Conservation (phyloP, 1,140 invertebrate genomes). For the Glossosoma conforme region DNA sequence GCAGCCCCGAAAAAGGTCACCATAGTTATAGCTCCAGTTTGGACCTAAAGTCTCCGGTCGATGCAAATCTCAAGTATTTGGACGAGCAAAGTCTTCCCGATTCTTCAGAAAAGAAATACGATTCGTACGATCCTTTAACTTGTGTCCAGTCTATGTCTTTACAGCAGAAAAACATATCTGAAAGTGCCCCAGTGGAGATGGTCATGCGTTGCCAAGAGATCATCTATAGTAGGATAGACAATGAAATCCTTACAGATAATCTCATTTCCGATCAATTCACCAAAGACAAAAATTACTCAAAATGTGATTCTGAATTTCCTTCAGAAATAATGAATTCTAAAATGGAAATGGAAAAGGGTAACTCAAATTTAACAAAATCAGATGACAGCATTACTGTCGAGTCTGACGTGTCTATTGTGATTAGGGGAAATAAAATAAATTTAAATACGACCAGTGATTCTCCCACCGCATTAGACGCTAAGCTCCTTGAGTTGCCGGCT, state of each 20-base stretch:
- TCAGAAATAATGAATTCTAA: not conserved
- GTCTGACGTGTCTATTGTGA: slow-evolving; percentile 34
- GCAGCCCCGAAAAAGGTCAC: slow-evolving; percentile 11
- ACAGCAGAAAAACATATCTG: not conserved
- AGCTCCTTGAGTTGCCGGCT: too few species aligned
- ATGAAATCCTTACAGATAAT: not conserved
- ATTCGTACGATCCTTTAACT: too few species aligned
- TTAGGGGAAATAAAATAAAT: too few species aligned
- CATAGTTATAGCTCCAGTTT: not conserved
- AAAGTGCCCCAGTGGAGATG: slow-evolving; percentile 18
- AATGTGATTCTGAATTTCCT: not conserved
- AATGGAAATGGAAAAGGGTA: not conserved
- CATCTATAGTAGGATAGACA: not conserved
- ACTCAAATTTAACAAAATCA: slow-evolving; percentile 7
- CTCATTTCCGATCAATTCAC: slow-evolving; percentile 5
- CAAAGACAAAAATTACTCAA: too few species aligned
- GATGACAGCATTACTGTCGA: slow-evolving; percentile 36
- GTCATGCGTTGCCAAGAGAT: slow-evolving; percentile 10
- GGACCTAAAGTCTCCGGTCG: slow-evolving; percentile 33
- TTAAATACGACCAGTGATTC: too few species aligned
- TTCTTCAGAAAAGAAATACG: too few species aligned
- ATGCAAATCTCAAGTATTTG: slow-evolving; percentile 20
- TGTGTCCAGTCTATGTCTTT: not conserved
- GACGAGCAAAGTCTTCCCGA: slow-evolving; percentile 23
- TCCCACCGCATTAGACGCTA: too few species aligned